phyloP scores from a whole-genome alignment of 2,113 vertebrate genomes.

The Corythornis madagascariensis region DNA sequence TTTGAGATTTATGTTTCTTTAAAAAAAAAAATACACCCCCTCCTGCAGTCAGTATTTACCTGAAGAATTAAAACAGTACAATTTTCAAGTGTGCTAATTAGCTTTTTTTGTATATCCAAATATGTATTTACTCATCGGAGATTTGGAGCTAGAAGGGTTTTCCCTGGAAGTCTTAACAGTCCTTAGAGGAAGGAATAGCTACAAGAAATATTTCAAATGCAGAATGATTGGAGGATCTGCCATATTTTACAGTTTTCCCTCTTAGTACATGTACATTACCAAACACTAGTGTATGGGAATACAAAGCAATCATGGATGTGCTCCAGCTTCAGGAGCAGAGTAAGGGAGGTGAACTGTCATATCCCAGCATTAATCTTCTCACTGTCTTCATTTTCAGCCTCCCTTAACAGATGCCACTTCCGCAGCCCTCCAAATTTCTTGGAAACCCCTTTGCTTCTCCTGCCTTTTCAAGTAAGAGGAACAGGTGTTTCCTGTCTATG shows the following conservation, averaged over 20 bases:
- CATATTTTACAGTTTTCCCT: background rate
- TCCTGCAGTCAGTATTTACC: background rate
- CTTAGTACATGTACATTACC: rapidly evolving
- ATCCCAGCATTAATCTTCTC: background rate
- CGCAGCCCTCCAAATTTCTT: background rate
- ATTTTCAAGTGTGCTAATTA: background rate
- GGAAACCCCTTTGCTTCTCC: background rate
- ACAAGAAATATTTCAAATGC: background rate
- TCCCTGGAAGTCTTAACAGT: background rate
- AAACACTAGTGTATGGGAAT: background rate
- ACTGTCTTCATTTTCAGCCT: background rate
- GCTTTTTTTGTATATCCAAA: background rate
- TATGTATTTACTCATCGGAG: background rate
- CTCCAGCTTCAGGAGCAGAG: background rate
- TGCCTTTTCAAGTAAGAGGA: background rate
- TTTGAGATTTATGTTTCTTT: background rate
- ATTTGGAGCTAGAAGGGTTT: background rate
- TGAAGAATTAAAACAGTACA: background rate
- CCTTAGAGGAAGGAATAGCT: background rate
- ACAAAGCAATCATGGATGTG: background rate
- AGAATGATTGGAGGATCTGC: background rate
- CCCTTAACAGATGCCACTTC: background rate
- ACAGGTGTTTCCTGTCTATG: background rate
- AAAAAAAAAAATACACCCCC: background rate
- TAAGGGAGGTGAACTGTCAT: background rate